A percentile compares a stretch with the other conserved stretches of the same genome.
Conservation (phyloP, 2,888 invertebrate species). For the Periphyllus acericola region DNA sequence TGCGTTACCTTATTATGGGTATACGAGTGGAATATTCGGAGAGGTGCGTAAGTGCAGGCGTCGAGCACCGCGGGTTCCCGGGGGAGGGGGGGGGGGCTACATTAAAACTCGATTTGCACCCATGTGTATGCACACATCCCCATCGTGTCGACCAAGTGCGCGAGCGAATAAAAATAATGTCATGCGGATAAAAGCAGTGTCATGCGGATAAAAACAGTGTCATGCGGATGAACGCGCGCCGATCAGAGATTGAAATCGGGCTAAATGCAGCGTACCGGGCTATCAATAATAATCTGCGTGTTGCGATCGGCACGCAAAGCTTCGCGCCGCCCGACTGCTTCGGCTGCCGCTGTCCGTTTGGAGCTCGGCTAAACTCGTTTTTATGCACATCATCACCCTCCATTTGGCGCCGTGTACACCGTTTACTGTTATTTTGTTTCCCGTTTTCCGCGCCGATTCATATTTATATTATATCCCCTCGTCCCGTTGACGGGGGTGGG, state of each 20-base stretch:
- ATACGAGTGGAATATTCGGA: not conserved
- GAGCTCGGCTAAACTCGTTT: not conserved
- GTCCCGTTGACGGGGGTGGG: not conserved
- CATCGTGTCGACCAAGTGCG: too few relatives aligned
- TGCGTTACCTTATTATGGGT: not conserved
- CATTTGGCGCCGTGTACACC: not conserved
- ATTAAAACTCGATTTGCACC: constrained; percentile 15
- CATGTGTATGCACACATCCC: too few relatives aligned
- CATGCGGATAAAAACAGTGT: not conserved
- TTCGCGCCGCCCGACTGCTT: not conserved
- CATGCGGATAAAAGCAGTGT: too few relatives aligned
- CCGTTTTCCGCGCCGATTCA: constrained; percentile 19
- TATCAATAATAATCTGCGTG: constrained; percentile 22
- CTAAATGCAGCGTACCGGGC: not conserved
- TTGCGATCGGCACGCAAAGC: not conserved
- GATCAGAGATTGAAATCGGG: constrained; percentile 26
- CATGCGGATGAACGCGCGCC: not conserved
- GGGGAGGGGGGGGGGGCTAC: not conserved
- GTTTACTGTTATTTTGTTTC: constrained; percentile 28
- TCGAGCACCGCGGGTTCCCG: too few relatives aligned
- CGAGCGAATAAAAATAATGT: too few relatives aligned
- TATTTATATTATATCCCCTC: not conserved
- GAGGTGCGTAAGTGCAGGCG: too few relatives aligned
- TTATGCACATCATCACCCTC: not conserved
- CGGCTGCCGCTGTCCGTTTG: not conserved